phyloP scores from a whole-genome alignment of 1,140 invertebrate species.

The Doryteuthis pealeii region DNA sequence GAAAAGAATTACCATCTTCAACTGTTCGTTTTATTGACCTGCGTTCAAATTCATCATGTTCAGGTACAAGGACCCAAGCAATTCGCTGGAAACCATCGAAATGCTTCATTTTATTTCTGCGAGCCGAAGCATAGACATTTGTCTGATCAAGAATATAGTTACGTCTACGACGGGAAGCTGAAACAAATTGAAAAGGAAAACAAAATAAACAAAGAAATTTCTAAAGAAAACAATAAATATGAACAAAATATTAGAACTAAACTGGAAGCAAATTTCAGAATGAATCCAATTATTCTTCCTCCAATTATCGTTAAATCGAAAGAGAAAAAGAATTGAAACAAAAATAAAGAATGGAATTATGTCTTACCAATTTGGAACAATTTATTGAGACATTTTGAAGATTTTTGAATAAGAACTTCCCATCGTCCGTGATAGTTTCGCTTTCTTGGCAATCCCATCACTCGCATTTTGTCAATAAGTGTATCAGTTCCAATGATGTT shows the following conservation, averaged over 20 bases:
- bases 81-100: slow-evolving; percentile 86
- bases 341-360: not conserved
- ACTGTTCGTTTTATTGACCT: slow-evolving; percentile 75
- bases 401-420: slow-evolving; percentile 83
- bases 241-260: no score
- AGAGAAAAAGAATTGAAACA: not conserved
- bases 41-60: slow-evolving; percentile 80
- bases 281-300: no score
- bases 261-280: no score
- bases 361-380: slow-evolving; percentile 72
- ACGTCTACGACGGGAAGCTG: slow-evolving; percentile 72
- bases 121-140: slow-evolving; percentile 90
- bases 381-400: slow-evolving; percentile 80
- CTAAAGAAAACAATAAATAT: no score
- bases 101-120: slow-evolving; percentile 90
- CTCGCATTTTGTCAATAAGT: slow-evolving; percentile 87
- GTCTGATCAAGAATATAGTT: slow-evolving; percentile 97
- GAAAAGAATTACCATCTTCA: slow-evolving; percentile 79
- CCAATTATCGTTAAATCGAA: no score
- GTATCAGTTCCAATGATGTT: slow-evolving; percentile 83
- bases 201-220: not conserved
- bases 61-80: slow-evolving; percentile 84
- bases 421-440: slow-evolving; percentile 74
- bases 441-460: slow-evolving; percentile 73
- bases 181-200: slow-evolving; percentile 12